A percentile compares a stretch with the other conserved stretches of the same genome.
Conservation (phyloP, 2,113 vertebrate genomes). For the Glareola pratincola region DNA sequence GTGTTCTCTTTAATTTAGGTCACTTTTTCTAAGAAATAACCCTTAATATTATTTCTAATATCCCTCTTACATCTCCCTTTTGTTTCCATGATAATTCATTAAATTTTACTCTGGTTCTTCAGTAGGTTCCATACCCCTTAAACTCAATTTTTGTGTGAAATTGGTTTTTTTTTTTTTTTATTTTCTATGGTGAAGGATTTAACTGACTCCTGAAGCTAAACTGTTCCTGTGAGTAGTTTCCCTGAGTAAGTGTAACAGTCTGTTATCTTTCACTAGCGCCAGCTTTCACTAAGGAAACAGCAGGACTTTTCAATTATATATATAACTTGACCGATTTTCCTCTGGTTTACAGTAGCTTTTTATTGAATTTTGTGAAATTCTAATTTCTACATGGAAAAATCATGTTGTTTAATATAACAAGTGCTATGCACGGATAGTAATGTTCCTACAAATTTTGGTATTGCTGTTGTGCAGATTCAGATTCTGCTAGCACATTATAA, state of each 20-base stretch:
- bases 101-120: not conserved
- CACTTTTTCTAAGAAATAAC: not conserved
- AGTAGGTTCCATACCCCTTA: not conserved
- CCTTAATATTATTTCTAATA: not conserved
- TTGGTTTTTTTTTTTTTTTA: not conserved
- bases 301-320: not conserved
- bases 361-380: not conserved
- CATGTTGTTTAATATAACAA: not conserved
- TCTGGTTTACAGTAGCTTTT: not conserved
- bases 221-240: not conserved
- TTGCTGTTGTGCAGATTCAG: not conserved
- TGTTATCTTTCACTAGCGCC: not conserved
- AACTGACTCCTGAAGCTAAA: not conserved
- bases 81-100: not conserved
- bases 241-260: not conserved
- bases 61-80: not conserved
- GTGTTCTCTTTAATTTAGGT: not conserved
- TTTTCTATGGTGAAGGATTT: not conserved
- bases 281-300: conserved; percentile 1
- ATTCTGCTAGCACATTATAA: not conserved
- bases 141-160: not conserved
- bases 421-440: not conserved
- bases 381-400: not conserved
- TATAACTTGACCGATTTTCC: not conserved
- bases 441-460: not conserved